A percentile compares a stretch with the other conserved stretches of the same genome.
These are phyloP conservation scores for Protaetia brevitarsis DNA, from an alignment of 1,140 invertebrate genomes.

Conservation along the genomic window DNA sequence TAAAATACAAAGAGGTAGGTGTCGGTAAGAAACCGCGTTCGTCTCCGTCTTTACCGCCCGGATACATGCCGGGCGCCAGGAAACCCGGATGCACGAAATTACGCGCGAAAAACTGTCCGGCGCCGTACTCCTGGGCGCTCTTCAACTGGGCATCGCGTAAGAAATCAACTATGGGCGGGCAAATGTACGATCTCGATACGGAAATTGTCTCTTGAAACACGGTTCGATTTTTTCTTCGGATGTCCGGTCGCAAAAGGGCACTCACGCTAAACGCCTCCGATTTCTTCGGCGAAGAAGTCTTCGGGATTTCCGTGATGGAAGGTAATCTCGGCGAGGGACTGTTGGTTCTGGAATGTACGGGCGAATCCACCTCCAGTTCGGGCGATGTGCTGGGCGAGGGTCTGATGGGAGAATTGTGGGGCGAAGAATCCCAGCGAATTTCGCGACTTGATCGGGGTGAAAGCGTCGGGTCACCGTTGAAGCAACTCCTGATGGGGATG, in stretches of 20 bases:
- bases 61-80: conserved; percentile 46
- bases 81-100: conserved; percentile 48
- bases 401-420: conserved; percentile 50
- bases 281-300: conserved; percentile 56
- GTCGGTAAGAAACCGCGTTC: conserved; percentile 52
- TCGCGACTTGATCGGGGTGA: conserved; percentile 3
- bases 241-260: conserved; percentile 71
- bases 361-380: conserved; percentile 69
- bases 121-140: conserved; percentile 45
- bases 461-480: conserved; percentile 32
- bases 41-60: conserved; percentile 48
- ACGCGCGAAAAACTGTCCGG: conserved; percentile 44
- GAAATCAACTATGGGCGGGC: conserved; percentile 56
- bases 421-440: conserved; percentile 21
- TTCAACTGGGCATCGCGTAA: conserved; percentile 53
- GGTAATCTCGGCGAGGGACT: conserved; percentile 53
- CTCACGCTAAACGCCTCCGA: conserved; percentile 77
- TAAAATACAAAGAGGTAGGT: conserved; percentile 61
- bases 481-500: conserved; percentile 35
- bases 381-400: conserved; percentile 57
- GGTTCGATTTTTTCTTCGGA: conserved; percentile 58
- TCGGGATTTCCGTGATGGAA: conserved; percentile 50
- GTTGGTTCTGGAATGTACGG: conserved; percentile 53
- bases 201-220: conserved; percentile 54
- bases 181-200: conserved; percentile 60